These are phyloP conservation scores for Ceratina australensis DNA, from an alignment of 1,140 invertebrate species.

Conservation along the genomic window DNA sequence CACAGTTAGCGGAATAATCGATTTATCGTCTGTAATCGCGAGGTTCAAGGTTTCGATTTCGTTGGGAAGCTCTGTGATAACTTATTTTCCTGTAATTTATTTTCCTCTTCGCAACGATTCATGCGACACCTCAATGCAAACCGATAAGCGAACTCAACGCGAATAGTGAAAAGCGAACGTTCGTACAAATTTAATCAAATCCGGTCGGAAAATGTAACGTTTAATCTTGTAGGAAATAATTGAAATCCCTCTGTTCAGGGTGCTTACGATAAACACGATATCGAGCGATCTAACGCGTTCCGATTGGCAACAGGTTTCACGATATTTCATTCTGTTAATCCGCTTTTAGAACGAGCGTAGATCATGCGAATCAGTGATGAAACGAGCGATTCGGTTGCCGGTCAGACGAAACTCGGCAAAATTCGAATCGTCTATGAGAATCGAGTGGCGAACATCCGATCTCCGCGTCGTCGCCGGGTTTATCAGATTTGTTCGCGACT, in stretches of 20 bases:
- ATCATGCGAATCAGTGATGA: slow-evolving; percentile 44
- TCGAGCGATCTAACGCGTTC: too few relatives aligned
- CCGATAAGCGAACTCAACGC: too few relatives aligned
- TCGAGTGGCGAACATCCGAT: background rate
- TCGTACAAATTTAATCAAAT: too few relatives aligned
- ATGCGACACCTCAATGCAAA: background rate
- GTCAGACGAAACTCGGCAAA: slow-evolving; percentile 31
- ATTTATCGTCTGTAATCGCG: slow-evolving; percentile 1
- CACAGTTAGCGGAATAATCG: background rate
- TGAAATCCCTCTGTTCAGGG: too few relatives aligned
- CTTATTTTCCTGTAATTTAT: background rate
- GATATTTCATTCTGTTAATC: background rate
- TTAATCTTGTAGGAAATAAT: too few relatives aligned
- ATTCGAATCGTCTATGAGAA: slow-evolving; percentile 34
- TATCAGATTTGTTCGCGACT: background rate
- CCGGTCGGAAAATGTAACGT: too few relatives aligned
- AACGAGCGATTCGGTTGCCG: background rate
- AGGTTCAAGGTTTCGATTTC: slow-evolving; percentile 8
- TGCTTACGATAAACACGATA: too few relatives aligned
- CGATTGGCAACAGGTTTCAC: slow-evolving; percentile 17
- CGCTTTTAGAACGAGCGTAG: slow-evolving; percentile 20
- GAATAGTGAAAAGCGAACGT: too few relatives aligned
- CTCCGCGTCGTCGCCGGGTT: background rate
- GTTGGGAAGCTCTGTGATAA: background rate
- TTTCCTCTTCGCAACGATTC: background rate